Evolutionary conservation across 2,888 invertebrate genomes (phyloP).

Genomic region (Caenorhabditis uteleia): DNA sequence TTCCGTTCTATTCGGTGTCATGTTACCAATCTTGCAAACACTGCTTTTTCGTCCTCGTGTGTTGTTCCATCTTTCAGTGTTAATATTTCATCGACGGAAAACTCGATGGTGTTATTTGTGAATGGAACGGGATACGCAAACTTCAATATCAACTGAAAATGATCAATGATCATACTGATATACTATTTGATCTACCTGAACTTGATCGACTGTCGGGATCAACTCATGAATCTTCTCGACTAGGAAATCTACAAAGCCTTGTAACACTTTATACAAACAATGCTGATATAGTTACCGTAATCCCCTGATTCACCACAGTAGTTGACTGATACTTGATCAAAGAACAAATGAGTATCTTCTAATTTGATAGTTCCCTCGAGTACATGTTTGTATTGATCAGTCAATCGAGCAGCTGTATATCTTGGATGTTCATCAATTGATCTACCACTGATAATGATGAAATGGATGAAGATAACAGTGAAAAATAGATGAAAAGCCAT

Average conservation of each 20-base stretch:
- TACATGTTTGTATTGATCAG: slow-evolving; percentile 21
- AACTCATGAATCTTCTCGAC: background rate
- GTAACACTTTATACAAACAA: too few relatives aligned
- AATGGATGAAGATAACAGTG: slow-evolving; percentile 12
- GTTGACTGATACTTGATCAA: slow-evolving; percentile 12
- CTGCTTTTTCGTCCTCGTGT: slow-evolving; percentile 16
- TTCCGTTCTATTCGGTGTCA: background rate
- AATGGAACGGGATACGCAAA: slow-evolving; percentile 32
- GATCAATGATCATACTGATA: background rate
- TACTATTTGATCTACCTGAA: background rate
- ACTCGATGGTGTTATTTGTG: slow-evolving; percentile 23
- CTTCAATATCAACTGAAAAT: slow-evolving; percentile 8
- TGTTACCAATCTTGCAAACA: slow-evolving; percentile 23
- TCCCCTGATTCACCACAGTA: slow-evolving; percentile 22
- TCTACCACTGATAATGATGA: background rate
- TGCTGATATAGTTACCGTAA: too few relatives aligned
- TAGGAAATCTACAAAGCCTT: too few relatives aligned
- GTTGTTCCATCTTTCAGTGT: slow-evolving; percentile 10
- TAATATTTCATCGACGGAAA: slow-evolving; percentile 22
- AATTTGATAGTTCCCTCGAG: slow-evolving; percentile 20
- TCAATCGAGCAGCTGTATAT: slow-evolving; percentile 22
- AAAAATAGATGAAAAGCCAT: slow-evolving; percentile 9
- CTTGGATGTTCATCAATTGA: slow-evolving; percentile 25
- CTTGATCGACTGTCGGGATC: background rate
- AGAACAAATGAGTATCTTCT: slow-evolving; percentile 17